A percentile compares a stretch with the other conserved stretches of the same genome.
Conservation (phyloP, 2,797 vertebrate genomes). For the Schizopygopsis pylzovi region DNA sequence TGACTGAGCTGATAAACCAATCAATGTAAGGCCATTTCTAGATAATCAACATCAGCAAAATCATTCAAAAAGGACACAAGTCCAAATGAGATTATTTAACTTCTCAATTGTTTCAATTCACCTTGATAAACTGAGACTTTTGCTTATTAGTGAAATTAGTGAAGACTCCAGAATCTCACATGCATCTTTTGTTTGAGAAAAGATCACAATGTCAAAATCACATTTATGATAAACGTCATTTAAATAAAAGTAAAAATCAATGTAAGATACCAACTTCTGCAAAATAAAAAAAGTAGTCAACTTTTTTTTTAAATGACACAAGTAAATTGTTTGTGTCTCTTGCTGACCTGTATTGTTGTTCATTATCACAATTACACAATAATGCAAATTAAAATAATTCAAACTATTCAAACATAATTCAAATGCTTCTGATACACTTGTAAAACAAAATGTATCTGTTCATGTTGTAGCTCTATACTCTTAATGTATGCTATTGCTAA, state of each 20-base stretch:
- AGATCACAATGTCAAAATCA: neutral
- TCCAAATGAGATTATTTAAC: neutral
- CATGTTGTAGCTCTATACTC: neutral
- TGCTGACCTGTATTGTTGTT: neutral
- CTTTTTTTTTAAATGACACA: too few relatives aligned
- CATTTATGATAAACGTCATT: neutral
- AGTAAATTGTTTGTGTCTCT: neutral
- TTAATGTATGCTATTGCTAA: neutral
- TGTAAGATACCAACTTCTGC: neutral
- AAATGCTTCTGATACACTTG: neutral
- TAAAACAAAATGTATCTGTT: neutral
- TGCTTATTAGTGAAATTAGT: neutral
- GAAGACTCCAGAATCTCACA: neutral
- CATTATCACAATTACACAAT: neutral
- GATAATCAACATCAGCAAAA: neutral
- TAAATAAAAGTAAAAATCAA: neutral
- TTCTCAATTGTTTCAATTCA: neutral
- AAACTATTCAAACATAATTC: neutral
- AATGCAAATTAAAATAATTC: neutral
- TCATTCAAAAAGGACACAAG: neutral
- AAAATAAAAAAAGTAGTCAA: too few relatives aligned
- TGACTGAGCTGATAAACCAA: constrained; percentile 13
- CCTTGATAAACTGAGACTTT: neutral
- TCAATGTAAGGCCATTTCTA: neutral
- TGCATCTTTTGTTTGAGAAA: neutral